phyloP scores from a whole-genome alignment of 1,140 invertebrate species.

The Macrocentrus cingulum region DNA sequence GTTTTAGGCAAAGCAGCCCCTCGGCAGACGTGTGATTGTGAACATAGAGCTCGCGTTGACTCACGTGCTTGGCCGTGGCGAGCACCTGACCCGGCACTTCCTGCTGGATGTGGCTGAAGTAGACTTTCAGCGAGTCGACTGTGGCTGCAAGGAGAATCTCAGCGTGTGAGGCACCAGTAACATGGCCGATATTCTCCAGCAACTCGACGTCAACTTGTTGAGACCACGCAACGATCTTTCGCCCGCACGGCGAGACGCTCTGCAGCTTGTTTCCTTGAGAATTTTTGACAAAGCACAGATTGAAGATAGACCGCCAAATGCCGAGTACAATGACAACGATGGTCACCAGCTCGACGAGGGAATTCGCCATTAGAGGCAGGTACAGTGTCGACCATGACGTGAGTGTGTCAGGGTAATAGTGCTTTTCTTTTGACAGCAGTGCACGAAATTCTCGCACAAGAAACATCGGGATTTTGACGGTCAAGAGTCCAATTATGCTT shows the following conservation, averaged over 20 bases:
- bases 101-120: constrained; percentile 62
- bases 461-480: constrained; percentile 44
- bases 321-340: constrained; percentile 60
- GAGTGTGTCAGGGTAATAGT: constrained; percentile 50
- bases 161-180: constrained; percentile 66
- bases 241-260: constrained; percentile 71
- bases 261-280: constrained; percentile 62
- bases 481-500: constrained; percentile 39
- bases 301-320: constrained; percentile 63
- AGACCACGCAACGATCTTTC: constrained; percentile 78
- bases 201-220: constrained; percentile 64
- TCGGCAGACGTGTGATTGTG: constrained; percentile 50
- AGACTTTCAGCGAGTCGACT: constrained; percentile 66
- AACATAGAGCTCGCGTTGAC: constrained; percentile 58
- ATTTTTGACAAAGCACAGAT: constrained; percentile 61
- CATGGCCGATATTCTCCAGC: constrained; percentile 61
- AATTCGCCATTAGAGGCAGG: constrained; percentile 61
- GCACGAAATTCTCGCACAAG: constrained; percentile 44
- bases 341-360: constrained; percentile 61
- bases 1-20: constrained; percentile 63
- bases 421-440: constrained; percentile 45
- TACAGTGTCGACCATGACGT: constrained; percentile 57
- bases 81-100: constrained; percentile 60
- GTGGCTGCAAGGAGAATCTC: constrained; percentile 69
- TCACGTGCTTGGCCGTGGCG: constrained; percentile 61